Base-by-base conservation (phyloP, 2,797 vertebrate genomes). In the Notolepis coatsorum region DNA sequence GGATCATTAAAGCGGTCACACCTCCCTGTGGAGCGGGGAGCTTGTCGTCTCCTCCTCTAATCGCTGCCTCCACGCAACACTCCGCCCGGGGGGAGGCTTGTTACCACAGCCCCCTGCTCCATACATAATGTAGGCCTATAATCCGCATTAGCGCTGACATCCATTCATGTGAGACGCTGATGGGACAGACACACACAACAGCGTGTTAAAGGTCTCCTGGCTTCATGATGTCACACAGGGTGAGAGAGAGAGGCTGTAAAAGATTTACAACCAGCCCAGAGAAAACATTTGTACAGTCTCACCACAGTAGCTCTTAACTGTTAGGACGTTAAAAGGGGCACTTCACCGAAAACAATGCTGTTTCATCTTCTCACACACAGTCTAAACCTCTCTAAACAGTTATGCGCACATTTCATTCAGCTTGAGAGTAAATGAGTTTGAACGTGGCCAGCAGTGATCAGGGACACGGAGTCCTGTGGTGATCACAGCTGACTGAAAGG, bases 401-500 rank as follows among this genome's bases (percentile, higher is more conserved):
- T 35, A 35, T 35, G n/a, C n/a, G n/a, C n/a, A n/a, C n/a, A n/a
- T n/a, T n/a, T n/a, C n/a, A n/a, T n/a, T n/a, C n/a, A n/a, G n/a
- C n/a, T n/a, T n/a, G n/a, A n/a, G n/a, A n/a, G n/a, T n/a, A n/a
- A n/a, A n/a, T n/a, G n/a, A n/a, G n/a, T n/a, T n/a, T n/a, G n/a
- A n/a, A n/a, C n/a, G n/a, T n/a, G n/a, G n/a, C 67, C 52, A 27
- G 51, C 17, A 38, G 73, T n/a, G n/a, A 60, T 45, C 58, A 13
- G 0, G 33, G 9, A 3, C 9, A 35, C 9, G 10, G 33, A 13
- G 9, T 13, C 62, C 65, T 42, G 10, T 0, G 3, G 62, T 52
- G 18, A 5, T 45, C 30, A 71, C 62, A 31, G 73, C 70, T 69
- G 78, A 86, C 24, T 78, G n/a, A n/a, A n/a, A n/a, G n/a, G n/a